Evolutionary conservation across 2,888 invertebrate species (phyloP), one percentile per base, ranked within the genome.

Genomic region (Omphaloscelis lunosa): DNA sequence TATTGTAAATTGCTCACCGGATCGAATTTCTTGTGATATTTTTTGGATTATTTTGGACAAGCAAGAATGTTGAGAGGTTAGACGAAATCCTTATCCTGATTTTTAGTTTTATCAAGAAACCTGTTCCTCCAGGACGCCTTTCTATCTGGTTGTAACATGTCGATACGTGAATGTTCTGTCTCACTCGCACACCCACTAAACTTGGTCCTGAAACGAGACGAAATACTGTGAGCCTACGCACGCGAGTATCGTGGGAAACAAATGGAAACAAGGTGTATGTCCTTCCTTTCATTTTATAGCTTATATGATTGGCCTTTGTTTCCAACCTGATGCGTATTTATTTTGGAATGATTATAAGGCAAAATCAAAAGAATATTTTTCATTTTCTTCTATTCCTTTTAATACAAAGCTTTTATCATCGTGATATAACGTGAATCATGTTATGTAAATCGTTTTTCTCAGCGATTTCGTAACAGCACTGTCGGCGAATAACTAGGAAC

Each of bases 361-460:
- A 58, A 77, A 72, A 63, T 79, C 51, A 63, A 72, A 74, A 74
- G 34, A 63, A 8, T 0, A 27, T 59, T 79, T 59, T 79, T 62
- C 23, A 59, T 76, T 72, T 62, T 62, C 39, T 51, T 72, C 73
- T 79, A 65, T 77, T 73, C 65, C 56, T 72, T 81, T 62, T 77
- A 66, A 53, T 77, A 62, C 59, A 51, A 63, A 71, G 66, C 63
- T 79, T 84, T 81, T 78, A 51, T 78, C 27, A 62, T 65, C 68
- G 65, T 86, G 84, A 84, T 79, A 80, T 85, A 83, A 83, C 77
- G 41, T 80, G 67, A 89, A 72, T 80, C 73, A 82, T 29, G 91
- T 92, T 93, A 95, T 94, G 93, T 93, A 94, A 95, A 93, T 90
- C 67, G 87, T 90, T 93, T 94, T 93, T 94, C 93, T 93, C 88